Percentiles rank a stretch among this genome's conserved stretches.
Evolutionary conservation across 2,113 vertebrate genomes (phyloP).

Genomic region (Equus quagga): DNA sequence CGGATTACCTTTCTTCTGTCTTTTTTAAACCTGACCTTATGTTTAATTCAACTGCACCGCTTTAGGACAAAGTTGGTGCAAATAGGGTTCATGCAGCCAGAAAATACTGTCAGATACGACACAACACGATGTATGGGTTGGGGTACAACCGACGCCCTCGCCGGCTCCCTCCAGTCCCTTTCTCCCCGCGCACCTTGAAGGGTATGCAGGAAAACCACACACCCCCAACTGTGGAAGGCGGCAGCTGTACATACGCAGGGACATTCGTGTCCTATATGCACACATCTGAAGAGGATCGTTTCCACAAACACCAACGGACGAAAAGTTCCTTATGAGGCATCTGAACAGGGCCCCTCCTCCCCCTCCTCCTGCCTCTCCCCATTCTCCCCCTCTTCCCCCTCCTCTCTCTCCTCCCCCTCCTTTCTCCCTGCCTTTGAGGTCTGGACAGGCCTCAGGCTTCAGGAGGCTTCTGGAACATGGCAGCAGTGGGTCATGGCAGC

Average conservation of each 20-base stretch:
- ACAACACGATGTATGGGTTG: fast-evolving
- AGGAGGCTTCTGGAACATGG: fast-evolving
- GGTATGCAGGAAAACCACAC: fast-evolving
- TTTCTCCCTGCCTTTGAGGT: fast-evolving
- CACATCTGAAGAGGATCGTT: not conserved
- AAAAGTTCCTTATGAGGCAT: fast-evolving
- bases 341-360: fast-evolving
- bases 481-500: fast-evolving
- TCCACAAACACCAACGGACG: not conserved
- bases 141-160: too few species aligned
- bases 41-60: not conserved
- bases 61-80: not conserved
- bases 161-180: fast-evolving
- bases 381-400: fast-evolving
- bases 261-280: fast-evolving
- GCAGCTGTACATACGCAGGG: fast-evolving
- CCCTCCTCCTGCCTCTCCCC: too few species aligned
- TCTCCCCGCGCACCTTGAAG: fast-evolving
- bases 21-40: not conserved
- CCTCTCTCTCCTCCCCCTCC: not conserved
- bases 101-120: fast-evolving
- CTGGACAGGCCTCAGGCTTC: not conserved
- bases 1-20: not conserved
- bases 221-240: fast-evolving
- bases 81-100: fast-evolving